Conservation (phyloP, 2,888 invertebrate species). For the Herminia tarsipennalis region DNA sequence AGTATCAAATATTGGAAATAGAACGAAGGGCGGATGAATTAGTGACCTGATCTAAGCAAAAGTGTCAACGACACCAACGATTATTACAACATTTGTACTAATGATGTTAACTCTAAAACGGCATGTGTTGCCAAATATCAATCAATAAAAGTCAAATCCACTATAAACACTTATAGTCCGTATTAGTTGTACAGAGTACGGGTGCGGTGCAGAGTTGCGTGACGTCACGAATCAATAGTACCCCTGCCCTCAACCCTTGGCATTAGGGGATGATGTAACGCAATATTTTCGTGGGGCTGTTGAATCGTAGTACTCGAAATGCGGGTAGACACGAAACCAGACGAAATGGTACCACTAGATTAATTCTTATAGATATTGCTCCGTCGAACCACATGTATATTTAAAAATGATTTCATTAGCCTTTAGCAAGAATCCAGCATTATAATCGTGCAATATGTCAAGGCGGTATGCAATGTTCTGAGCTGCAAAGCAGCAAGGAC, state of each 20-base stretch:
- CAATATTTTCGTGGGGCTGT: slow-evolving; percentile 43
- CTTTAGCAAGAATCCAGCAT: background rate
- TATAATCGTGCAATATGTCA: slow-evolving; percentile 8
- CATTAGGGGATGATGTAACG: slow-evolving; percentile 56
- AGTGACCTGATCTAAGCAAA: no score
- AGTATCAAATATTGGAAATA: no score
- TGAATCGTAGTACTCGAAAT: slow-evolving; percentile 38
- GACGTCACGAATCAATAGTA: slow-evolving; percentile 62
- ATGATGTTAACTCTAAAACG: no score
- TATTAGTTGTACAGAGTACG: slow-evolving; percentile 27
- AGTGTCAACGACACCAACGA: no score
- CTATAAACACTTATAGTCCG: no score
- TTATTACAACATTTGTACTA: no score
- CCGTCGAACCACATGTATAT: no score
- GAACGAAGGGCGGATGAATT: no score
- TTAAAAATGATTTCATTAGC: background rate
- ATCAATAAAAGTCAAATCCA: slow-evolving; percentile 24
- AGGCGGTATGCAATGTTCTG: slow-evolving; percentile 17
- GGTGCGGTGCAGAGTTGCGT: slow-evolving; percentile 42
- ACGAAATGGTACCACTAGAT: slow-evolving; percentile 15
- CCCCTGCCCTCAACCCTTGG: slow-evolving; percentile 41
- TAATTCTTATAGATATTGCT: background rate
- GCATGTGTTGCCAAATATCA: slow-evolving; percentile 11
- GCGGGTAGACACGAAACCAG: slow-evolving; percentile 34
- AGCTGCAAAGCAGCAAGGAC: slow-evolving; percentile 35